Evolutionary conservation across 2,113 vertebrate genomes (phyloP).

Genomic region (Calyptomena viridis): DNA sequence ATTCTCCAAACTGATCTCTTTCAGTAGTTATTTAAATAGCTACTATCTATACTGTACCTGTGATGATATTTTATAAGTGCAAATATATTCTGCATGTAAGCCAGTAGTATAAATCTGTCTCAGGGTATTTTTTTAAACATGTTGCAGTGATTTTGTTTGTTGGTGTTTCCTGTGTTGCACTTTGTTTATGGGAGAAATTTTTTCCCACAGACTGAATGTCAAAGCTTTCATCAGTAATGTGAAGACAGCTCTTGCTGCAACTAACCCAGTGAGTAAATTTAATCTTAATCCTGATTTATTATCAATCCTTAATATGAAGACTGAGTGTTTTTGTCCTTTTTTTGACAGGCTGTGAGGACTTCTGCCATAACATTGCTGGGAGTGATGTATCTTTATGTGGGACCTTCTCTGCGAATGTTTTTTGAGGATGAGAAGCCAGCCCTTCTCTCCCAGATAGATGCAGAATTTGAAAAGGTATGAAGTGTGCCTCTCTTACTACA

Average conservation of each 20-base stretch:
- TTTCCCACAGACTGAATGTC: conserved; percentile 85
- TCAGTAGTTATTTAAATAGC: neutral
- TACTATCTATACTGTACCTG: neutral
- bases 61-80: neutral
- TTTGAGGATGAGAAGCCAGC: conserved; percentile 98
- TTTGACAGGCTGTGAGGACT: conserved; percentile 86
- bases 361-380: conserved; percentile 92
- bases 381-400: conserved; percentile 96
- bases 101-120: neutral
- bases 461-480: conserved; percentile 94
- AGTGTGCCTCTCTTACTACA: neutral
- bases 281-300: neutral
- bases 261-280: conserved; percentile 87
- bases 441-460: conserved; percentile 92
- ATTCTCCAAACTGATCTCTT: neutral
- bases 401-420: conserved; percentile 92
- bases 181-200: neutral
- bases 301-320: neutral
- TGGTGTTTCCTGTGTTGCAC: neutral
- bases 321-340: conserved; percentile 18
- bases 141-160: neutral
- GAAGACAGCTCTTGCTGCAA: conserved; percentile 94
- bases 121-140: neutral
- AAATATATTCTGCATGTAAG: neutral
- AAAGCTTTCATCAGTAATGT: conserved; percentile 97